Base-by-base conservation (phyloP, 1,140 invertebrate species). In the Plectus sambesii region DNA sequence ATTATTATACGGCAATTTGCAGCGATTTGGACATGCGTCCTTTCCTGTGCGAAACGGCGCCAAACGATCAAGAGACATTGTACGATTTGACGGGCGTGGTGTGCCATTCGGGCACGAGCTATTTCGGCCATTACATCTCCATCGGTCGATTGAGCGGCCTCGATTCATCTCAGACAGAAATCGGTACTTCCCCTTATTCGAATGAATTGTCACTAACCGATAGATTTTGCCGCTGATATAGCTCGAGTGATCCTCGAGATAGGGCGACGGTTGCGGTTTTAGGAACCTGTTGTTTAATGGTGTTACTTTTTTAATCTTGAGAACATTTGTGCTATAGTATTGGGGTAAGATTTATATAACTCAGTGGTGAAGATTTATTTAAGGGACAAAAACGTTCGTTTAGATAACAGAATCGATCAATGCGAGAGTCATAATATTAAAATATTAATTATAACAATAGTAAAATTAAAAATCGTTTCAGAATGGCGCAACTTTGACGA, bases 61-160 rank as follows among this genome's bases (percentile, higher is more conserved):
- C 47, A 9, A 26, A 25, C 20, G 51, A 37, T 19, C 50, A 46
- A 22, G 25, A 48, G 25, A 52, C 56, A 3, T 37, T 46, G 5
- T 58, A 59, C 35, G 56, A 58, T 25, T 40, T 58, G n/a, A 54
- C 50, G 12, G 56, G 56, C 43, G 56, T 58, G 6, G 51, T 58
- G 15, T 58, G 55, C 30, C 56, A 58, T 38, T 50, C 27, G 39
- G 56, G 56, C 35, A 58, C 51, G 27, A 48, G 37, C 25, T 58
- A 44, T 25, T 58, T 53, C 38, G 56, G 56, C 19, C 56, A 58
- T 29, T 58, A 58, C 39, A 35, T 58, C 39, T 59, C 56, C 26
- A 44, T 45, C 17, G 56, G 55, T 22, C 43, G 56, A 15, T 39
- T 58, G 19, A 30, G 47, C n/a, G 51, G 46, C 25, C 47, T 51